Evolutionary conservation across 2,797 vertebrate species (phyloP).

Genomic region (Valencia hispanica): DNA sequence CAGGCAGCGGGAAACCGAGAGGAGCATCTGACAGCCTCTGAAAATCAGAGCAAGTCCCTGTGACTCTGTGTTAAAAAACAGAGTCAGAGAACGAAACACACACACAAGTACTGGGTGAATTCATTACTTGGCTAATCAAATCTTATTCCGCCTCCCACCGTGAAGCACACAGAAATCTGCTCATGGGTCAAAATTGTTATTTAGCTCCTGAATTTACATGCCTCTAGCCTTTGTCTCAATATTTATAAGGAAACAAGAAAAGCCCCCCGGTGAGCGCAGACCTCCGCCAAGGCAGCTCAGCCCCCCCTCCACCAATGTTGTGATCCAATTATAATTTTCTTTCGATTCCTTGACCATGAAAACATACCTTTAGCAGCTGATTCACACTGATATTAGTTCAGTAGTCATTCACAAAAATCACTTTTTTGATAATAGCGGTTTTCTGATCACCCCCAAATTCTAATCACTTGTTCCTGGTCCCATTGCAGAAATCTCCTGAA

Average conservation of each 20-base stretch:
- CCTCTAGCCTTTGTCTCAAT: not conserved
- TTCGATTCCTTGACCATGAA: too few species aligned
- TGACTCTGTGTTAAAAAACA: slow-evolving; percentile 29
- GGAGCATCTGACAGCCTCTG: slow-evolving; percentile 32
- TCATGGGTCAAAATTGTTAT: slow-evolving; percentile 37
- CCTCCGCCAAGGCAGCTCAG: too few species aligned
- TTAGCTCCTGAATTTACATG: not conserved
- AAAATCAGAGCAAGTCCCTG: slow-evolving; percentile 27
- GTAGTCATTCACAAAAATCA: too few species aligned
- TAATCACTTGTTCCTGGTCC: too few species aligned
- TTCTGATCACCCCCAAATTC: too few species aligned
- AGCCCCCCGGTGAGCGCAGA: too few species aligned
- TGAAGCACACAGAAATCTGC: slow-evolving; percentile 29
- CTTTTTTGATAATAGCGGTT: too few species aligned
- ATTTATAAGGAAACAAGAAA: slow-evolving; percentile 8
- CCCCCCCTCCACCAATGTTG: too few species aligned
- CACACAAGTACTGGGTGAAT: slow-evolving; percentile 44
- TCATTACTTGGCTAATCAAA: slow-evolving; percentile 67
- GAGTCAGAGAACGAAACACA: slow-evolving; percentile 21
- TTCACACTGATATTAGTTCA: too few species aligned
- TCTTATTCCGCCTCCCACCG: slow-evolving; percentile 35
- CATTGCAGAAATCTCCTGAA: too few species aligned
- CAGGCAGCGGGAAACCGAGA: slow-evolving; percentile 36
- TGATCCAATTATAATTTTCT: too few species aligned
- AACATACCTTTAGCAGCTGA: too few species aligned